Evolutionary conservation across 2,113 vertebrate species (phyloP).

Genomic region (human (Homo sapiens)): GRCh38 chr6:81997001-81997500

Average conservation of each 20-base stretch:
- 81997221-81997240: slow-evolving; percentile 38
- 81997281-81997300: slow-evolving; percentile 36
- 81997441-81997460: not conserved
- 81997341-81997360: not conserved
- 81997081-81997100: not conserved
- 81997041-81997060: not conserved
- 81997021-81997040: not conserved
- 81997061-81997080: not conserved
- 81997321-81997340: not conserved
- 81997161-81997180: slow-evolving; percentile 4
- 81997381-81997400: not conserved
- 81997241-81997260: not conserved
- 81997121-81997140: not conserved
- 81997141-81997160: not conserved
- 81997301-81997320: slow-evolving; percentile 34
- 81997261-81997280: not conserved
- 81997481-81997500: slow-evolving; percentile 20
- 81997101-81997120: not conserved
- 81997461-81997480: not conserved
- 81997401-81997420: not conserved
- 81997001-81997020: not conserved
- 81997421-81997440: not conserved
- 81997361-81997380: slow-evolving; percentile 26
- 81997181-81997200: not conserved
- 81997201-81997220: slow-evolving; percentile 1